Percentiles rank a stretch among this genome's conserved stretches.
Conservation (phyloP, 2,888 invertebrate species). For the Hartigia nigra region DNA sequence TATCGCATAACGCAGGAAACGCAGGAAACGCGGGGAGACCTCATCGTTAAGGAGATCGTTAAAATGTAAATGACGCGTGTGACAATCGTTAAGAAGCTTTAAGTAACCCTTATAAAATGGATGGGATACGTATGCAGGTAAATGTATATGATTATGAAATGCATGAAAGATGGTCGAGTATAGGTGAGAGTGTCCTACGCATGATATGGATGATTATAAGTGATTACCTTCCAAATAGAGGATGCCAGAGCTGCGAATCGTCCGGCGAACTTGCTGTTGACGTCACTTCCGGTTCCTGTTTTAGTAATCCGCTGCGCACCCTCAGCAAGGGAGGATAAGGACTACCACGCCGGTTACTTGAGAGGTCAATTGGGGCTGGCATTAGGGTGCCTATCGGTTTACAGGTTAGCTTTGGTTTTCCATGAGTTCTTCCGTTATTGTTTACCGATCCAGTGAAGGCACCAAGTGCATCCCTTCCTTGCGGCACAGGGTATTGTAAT, state of each 20-base stretch:
- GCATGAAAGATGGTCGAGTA: neutral
- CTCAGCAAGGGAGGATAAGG: slow-evolving; percentile 54
- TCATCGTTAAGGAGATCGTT: slow-evolving; percentile 22
- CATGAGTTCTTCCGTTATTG: slow-evolving; percentile 25
- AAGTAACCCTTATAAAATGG: no score
- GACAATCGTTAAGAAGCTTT: slow-evolving; percentile 11
- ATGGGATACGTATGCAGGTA: neutral
- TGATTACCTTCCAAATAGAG: slow-evolving; percentile 85
- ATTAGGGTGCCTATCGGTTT: slow-evolving; percentile 62
- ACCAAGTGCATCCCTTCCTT: slow-evolving; percentile 2
- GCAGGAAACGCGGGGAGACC: neutral
- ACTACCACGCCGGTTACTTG: slow-evolving; percentile 48
- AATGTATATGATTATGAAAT: neutral
- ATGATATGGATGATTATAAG: neutral
- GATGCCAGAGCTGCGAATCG: slow-evolving; percentile 81
- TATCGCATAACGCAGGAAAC: slow-evolving; percentile 15
- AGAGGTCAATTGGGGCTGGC: slow-evolving; percentile 61
- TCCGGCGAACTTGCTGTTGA: slow-evolving; percentile 59
- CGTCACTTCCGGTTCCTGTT: slow-evolving; percentile 61
- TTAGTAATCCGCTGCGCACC: slow-evolving; percentile 55
- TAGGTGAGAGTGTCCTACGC: neutral
- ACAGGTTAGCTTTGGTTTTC: slow-evolving; percentile 58
- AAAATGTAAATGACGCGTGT: slow-evolving; percentile 36
- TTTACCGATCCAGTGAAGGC: slow-evolving; percentile 26
- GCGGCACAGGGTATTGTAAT: slow-evolving; percentile 12